phyloP scores from a whole-genome alignment of 1,140 invertebrate species.

The Diachasma alloeum region DNA sequence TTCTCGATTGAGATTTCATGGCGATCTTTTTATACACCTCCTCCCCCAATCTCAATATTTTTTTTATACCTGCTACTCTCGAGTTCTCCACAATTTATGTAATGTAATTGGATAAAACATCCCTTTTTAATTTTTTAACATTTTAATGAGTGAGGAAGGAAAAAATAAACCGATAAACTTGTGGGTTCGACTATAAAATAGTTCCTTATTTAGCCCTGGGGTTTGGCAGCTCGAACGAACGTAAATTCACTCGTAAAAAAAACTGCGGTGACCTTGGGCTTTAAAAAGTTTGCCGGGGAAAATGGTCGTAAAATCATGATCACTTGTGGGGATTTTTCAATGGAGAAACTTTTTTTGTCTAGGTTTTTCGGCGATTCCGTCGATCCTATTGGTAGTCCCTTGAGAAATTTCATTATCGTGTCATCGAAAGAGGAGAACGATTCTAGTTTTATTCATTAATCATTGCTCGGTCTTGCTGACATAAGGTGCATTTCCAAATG shows the following conservation, averaged over 20 bases:
- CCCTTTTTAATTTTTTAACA: not conserved
- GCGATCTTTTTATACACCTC: not conserved
- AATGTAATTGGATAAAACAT: not conserved
- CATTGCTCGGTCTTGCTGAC: too few relatives aligned
- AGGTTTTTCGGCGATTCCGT: too few relatives aligned
- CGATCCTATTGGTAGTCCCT: too few relatives aligned
- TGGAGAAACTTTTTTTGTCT: not conserved
- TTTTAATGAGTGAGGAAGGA: too few relatives aligned
- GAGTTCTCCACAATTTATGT: not conserved
- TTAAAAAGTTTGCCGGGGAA: slow-evolving; percentile 31
- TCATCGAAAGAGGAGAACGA: too few relatives aligned
- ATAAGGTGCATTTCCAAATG: too few relatives aligned
- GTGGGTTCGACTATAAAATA: too few relatives aligned
- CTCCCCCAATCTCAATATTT: not conserved
- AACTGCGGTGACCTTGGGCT: slow-evolving; percentile 22
- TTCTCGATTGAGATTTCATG: slow-evolving; percentile 11
- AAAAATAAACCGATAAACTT: too few relatives aligned
- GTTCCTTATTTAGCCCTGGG: not conserved
- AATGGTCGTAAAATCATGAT: slow-evolving; percentile 38
- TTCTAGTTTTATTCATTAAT: too few relatives aligned
- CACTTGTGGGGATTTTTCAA: slow-evolving; percentile 35
- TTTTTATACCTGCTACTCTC: not conserved
- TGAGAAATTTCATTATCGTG: too few relatives aligned
- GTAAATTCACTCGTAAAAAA: not conserved
- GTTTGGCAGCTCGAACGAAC: not conserved